Evolutionary conservation across 2,888 invertebrate genomes (phyloP), one percentile per base, ranked within the genome.

Genomic region (Siphlonurus alternatus): DNA sequence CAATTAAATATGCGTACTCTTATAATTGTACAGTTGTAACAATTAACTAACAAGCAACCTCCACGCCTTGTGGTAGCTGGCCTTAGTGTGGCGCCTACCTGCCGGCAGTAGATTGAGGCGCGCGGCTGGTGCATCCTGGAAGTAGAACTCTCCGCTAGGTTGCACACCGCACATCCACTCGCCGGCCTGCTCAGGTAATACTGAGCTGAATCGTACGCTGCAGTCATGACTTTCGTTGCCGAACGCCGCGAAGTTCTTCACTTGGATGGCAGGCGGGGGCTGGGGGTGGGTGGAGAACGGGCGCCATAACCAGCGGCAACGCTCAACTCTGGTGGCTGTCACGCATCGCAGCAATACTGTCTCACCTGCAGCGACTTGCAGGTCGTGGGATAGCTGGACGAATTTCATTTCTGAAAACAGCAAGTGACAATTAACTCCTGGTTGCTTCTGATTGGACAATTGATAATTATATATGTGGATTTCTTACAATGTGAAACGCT

Each of bases 221-320:
- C 76, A 76, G 66, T 76, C 75, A 66, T 75, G 73, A 60, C 74
- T 73, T 51, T 70, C 68, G 62, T 74, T 74, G 64, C 72, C 72
- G 67, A 71, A 73, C 23, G 75, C 74, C 15, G 66, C 67, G 67
- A 76, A 75, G 62, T 73, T 71, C 66, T 73, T 74, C 38, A 74
- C 69, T 51, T 73, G 66, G 62, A 71, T 70, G 53, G 73, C 71
- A 59, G 72, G 72, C 53, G 73, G 69, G 18, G 38, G 7, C 15
- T 62, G 15, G 15, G 5, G 38, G 5, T 5, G 5, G 15, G 15
- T 63, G 38, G 65, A 54, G 67, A 74, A 73, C 54, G 72, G 72
- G 63, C 71, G 71, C 75, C 75, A 75, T 61, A 74, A 73, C 76
- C 76, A 76, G 66, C 74, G 74, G 69, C 76, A 76, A 63, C 73